Conservation (phyloP, 2,113 vertebrate species). For the Oryzias javanicus region DNA sequence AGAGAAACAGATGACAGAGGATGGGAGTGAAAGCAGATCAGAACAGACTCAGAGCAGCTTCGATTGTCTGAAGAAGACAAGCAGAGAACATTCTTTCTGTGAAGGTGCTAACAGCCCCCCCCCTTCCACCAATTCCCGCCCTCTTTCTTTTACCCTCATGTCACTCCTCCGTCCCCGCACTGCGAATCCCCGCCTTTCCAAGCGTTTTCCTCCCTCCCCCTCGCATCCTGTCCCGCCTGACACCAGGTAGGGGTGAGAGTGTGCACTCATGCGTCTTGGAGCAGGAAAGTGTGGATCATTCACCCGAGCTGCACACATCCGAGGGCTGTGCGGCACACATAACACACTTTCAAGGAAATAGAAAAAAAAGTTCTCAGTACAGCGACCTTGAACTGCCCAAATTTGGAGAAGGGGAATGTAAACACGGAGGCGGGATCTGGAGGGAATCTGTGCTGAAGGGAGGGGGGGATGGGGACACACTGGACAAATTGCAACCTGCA, state of each 20-base stretch:
- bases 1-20: constrained; percentile 59
- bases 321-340: constrained; percentile 23
- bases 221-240: constrained; percentile 48
- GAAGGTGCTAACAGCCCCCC: constrained; percentile 64
- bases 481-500: constrained; percentile 62
- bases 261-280: constrained; percentile 45
- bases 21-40: constrained; percentile 21
- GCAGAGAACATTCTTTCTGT: constrained; percentile 70
- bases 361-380: constrained; percentile 33
- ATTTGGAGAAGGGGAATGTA: constrained; percentile 80
- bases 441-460: constrained; percentile 39
- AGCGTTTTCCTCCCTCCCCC: constrained; percentile 20
- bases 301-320: constrained; percentile 25
- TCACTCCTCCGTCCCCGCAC: constrained; percentile 44
- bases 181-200: constrained; percentile 55
- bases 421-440: constrained; percentile 77
- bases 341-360: constrained; percentile 36
- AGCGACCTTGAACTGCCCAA: constrained; percentile 70
- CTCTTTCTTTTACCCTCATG: constrained; percentile 32
- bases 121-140: constrained; percentile 18
- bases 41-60: constrained; percentile 32
- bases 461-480: constrained; percentile 45
- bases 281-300: constrained; percentile 57
- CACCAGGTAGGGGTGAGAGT: constrained; percentile 55
- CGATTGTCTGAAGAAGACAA: constrained; percentile 49